Base-by-base conservation (phyloP, 2,797 vertebrate species). In the Psittacula echo region DNA sequence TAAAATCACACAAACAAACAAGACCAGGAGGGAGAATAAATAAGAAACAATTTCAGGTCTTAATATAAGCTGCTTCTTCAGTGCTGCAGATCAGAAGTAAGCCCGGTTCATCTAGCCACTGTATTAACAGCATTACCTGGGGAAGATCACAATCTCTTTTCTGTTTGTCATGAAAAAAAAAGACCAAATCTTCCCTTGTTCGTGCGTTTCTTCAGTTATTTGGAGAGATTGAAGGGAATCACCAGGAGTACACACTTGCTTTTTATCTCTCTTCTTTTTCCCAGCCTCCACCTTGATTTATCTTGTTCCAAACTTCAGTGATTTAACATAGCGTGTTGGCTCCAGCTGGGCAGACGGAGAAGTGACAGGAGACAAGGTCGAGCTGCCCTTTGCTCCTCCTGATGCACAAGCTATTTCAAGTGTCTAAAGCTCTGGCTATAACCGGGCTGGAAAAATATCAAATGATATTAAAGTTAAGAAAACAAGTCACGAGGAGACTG, bases 331-430 rank as follows among this genome's bases (percentile, higher is more conserved):
- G 78, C 3, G n/a, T 53, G 86, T 58, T n/a, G 82, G 92, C 92
- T 95, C 90, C 77, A 8, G 60, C 91, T 94, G 93, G 85, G 93
- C 56, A 23, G 68, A 82, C 17, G 10, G 81, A 70, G 65, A 87
- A 96, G 67, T 71, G 96, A 95, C 93, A 89, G 66, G 83, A 92
- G 87, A 76, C 93, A 95, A 94, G 95, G 95, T 94, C 66, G 7
- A 47, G 1, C 51, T 34, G 90, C 88, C 93, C 95, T 97, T 73
- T 94, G 95, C 87, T 95, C 72, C 4, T 22, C 75, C 75, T 95
- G 76, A 60, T 87, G 89, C 96, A 85, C 83, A 76, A 87, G 67
- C 56, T 92, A 67, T 96, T 95, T 94, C 90, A 54, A 50, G 84
- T 21, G 23, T 81, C 89, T 91, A 64, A 71, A 90, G 71, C 60